Conservation (phyloP, 2,113 vertebrate species). For the Silurus asotus region DNA sequence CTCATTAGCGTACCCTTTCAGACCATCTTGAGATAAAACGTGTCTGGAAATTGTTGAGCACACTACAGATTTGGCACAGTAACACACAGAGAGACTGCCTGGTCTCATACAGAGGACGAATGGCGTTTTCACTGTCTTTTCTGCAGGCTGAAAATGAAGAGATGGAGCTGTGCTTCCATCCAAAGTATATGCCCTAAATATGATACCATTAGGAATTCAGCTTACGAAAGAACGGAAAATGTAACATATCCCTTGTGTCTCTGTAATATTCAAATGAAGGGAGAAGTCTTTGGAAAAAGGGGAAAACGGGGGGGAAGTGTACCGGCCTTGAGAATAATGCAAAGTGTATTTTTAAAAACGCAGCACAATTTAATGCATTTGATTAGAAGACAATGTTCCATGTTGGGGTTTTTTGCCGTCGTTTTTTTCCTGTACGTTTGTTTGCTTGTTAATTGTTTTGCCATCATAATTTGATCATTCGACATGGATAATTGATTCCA, state of each 20-base stretch:
- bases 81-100: background rate
- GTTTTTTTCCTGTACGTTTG: background rate
- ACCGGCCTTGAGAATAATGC: background rate
- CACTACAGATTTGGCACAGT: background rate
- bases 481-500: background rate
- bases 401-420: background rate
- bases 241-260: constrained; percentile 11
- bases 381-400: background rate
- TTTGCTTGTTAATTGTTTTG: constrained; percentile 34
- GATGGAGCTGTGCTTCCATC: background rate
- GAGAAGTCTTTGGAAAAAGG: background rate
- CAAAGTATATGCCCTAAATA: constrained; percentile 14
- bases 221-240: background rate
- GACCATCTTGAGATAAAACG: background rate
- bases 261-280: constrained; percentile 35
- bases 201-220: constrained; percentile 24
- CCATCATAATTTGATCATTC: constrained; percentile 7
- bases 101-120: background rate
- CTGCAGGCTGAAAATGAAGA: background rate
- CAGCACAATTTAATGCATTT: background rate
- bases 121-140: background rate
- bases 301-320: background rate
- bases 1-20: background rate
- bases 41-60: background rate
- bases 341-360: constrained; percentile 1